Evolutionary conservation across 2,797 vertebrate genomes (phyloP).

Genomic region (Etheostoma perlongum): DNA sequence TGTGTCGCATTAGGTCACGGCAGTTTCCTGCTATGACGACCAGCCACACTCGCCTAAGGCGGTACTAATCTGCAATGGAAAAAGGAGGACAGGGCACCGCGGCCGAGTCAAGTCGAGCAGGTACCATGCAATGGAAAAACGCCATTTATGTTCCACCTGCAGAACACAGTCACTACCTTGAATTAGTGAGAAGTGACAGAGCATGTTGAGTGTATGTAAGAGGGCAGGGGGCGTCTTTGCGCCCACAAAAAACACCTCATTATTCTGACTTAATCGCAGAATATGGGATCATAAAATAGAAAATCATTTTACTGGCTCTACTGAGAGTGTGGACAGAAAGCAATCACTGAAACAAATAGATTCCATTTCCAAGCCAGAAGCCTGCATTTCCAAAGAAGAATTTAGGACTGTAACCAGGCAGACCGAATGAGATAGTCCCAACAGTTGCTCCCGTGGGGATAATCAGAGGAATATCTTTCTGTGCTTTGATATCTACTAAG

Average conservation of each 20-base stretch:
- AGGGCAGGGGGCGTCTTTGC: not conserved
- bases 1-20: no score
- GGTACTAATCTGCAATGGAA: no score
- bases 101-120: no score
- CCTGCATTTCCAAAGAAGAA: not conserved
- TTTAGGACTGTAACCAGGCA: not conserved
- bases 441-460: constrained; percentile 16
- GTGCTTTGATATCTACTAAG: constrained; percentile 31
- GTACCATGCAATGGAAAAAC: no score
- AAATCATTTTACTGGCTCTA: not conserved
- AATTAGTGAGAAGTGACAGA: not conserved
- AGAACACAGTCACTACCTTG: constrained; percentile 12
- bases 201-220: not conserved
- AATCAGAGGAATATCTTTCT: constrained; percentile 26
- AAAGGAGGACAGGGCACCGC: no score
- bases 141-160: not conserved
- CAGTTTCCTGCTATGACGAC: no score
- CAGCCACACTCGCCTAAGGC: no score
- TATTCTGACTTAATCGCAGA: not conserved
- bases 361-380: not conserved
- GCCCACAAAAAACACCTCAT: not conserved
- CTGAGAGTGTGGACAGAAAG: not conserved
- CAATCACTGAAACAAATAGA: not conserved
- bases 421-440: constrained; percentile 11
- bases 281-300: not conserved